Percentiles rank a stretch among this genome's conserved stretches.
Evolutionary conservation across 2,797 vertebrate genomes (phyloP).

Genomic region (Novumbra hubbsi): DNA sequence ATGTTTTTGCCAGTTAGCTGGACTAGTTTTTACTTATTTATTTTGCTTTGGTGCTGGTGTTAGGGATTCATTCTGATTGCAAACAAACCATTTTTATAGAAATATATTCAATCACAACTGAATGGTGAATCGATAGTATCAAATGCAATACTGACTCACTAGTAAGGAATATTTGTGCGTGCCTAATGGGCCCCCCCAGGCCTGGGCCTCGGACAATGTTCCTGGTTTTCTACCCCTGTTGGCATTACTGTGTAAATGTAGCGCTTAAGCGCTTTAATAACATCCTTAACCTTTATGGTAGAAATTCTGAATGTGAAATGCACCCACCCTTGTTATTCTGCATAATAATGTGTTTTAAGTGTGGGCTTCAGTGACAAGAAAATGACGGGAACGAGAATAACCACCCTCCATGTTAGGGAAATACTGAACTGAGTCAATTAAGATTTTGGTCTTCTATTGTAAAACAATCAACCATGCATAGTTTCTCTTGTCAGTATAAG

Average conservation of each 20-base stretch:
- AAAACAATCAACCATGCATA: slow-evolving; percentile 63
- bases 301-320: slow-evolving; percentile 16
- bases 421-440: slow-evolving; percentile 55
- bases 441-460: slow-evolving; percentile 67
- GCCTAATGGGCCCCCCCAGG: too few relatives aligned
- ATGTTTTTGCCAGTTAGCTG: too few relatives aligned
- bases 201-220: too few relatives aligned
- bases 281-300: slow-evolving; percentile 12
- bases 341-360: slow-evolving; percentile 36
- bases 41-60: too few relatives aligned
- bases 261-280: slow-evolving; percentile 1
- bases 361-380: slow-evolving; percentile 58
- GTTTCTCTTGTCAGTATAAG: slow-evolving; percentile 61
- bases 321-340: slow-evolving; percentile 2
- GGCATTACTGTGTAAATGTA: not conserved
- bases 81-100: too few relatives aligned
- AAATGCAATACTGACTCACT: too few relatives aligned
- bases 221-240: too few relatives aligned
- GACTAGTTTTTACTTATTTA: too few relatives aligned
- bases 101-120: too few relatives aligned
- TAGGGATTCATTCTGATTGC: too few relatives aligned
- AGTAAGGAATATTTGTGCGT: too few relatives aligned
- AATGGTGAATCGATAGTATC: too few relatives aligned
- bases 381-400: slow-evolving; percentile 45
- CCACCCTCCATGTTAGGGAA: slow-evolving; percentile 46